Conservation (phyloP, 2,888 invertebrate genomes). For the Metellina segmentata region DNA sequence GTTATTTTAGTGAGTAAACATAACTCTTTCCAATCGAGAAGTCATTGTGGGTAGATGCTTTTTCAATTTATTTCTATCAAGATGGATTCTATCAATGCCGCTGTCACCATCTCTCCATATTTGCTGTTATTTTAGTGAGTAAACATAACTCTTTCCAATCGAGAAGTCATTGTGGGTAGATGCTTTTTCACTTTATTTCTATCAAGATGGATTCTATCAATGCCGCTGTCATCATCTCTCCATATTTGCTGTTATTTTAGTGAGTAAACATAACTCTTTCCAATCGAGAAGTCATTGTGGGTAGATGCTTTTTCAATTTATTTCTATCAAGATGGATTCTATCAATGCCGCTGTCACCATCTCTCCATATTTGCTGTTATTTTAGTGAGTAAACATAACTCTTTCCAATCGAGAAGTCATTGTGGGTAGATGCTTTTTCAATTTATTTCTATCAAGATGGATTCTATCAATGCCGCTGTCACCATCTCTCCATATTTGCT, state of each 20-base stretch:
- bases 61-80: too few species aligned
- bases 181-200: too few species aligned
- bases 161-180: too few species aligned
- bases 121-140: constrained; percentile 54
- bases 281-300: too few species aligned
- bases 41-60: too few species aligned
- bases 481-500: constrained; percentile 60
- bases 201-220: constrained; percentile 44
- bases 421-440: too few species aligned
- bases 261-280: constrained; percentile 5
- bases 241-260: constrained; percentile 54
- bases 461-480: constrained; percentile 53
- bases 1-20: constrained; percentile 50
- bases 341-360: constrained; percentile 65
- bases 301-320: too few species aligned
- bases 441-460: too few species aligned
- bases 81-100: constrained; percentile 47
- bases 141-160: neutral
- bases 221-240: constrained; percentile 68
- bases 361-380: constrained; percentile 56
- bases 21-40: neutral
- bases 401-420: too few species aligned
- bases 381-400: constrained; percentile 31
- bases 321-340: constrained; percentile 49
- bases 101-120: constrained; percentile 67